These are phyloP conservation scores for Fratercula arctica DNA, from an alignment of 2,797 vertebrate species.

Conservation along the genomic window DNA sequence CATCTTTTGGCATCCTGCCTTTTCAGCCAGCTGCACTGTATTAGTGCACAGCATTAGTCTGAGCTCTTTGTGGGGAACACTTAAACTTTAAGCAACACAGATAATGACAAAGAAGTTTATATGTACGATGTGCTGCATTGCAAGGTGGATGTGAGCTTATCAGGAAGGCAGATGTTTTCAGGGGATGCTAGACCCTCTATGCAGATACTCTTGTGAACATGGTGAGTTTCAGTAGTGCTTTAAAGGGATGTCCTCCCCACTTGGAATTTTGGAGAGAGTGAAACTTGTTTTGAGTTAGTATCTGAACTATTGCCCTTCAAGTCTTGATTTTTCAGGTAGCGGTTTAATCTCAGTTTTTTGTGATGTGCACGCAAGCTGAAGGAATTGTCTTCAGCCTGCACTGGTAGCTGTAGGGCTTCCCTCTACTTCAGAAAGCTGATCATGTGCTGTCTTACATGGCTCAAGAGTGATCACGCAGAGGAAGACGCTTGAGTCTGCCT, in stretches of 20 bases:
- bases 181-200: neutral
- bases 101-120: neutral
- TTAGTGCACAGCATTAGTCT: neutral
- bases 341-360: neutral
- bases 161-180: neutral
- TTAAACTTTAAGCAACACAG: neutral
- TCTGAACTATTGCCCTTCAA: neutral
- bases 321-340: neutral
- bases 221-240: neutral
- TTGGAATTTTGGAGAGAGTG: neutral
- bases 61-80: neutral
- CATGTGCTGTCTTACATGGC: neutral
- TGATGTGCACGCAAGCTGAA: neutral
- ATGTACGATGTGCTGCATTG: neutral
- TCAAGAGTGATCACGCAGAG: neutral
- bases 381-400: neutral
- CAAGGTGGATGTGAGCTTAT: neutral
- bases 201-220: neutral
- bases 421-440: neutral
- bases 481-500: neutral
- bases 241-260: neutral
- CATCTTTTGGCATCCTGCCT: neutral
- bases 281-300: neutral
- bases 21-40: neutral
- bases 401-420: neutral